phyloP scores from a whole-genome alignment of 1,140 invertebrate genomes.

The Diplogasteroides magnus region DNA sequence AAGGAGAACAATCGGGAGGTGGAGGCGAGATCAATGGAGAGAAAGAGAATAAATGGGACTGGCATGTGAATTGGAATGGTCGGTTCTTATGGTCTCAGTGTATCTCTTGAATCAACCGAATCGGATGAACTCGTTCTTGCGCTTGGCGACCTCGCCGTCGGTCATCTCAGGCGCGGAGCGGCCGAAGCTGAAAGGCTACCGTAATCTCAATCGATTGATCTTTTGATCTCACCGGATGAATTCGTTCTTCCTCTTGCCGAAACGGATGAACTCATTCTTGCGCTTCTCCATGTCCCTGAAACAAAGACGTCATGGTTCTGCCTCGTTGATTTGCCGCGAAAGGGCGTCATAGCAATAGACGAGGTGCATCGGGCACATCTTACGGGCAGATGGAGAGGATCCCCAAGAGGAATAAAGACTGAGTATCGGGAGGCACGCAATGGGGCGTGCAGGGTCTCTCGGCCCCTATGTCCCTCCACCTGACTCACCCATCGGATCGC shows the following conservation, averaged over 20 bases:
- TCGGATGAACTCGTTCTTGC: constrained; percentile 46
- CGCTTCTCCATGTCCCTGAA: not conserved
- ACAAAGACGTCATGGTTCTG: not conserved
- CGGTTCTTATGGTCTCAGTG: not conserved
- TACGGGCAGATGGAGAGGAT: not conserved
- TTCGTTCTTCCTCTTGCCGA: constrained; percentile 38
- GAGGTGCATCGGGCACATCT: not conserved
- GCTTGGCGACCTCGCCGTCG: constrained; percentile 23
- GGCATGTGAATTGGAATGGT: not conserved
- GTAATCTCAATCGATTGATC: not conserved
- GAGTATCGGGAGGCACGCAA: not conserved
- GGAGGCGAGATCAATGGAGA: not conserved
- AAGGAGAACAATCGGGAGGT: not conserved
- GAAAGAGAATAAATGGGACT: not conserved
- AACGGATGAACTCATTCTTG: constrained; percentile 12
- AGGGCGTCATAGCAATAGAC: not conserved
- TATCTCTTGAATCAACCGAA: constrained; percentile 25
- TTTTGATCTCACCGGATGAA: constrained; percentile 31
- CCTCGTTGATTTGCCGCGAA: not conserved
- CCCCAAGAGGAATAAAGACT: not conserved
- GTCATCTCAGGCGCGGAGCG: constrained; percentile 19
- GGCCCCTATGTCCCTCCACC: too few species aligned
- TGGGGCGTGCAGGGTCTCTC: not conserved
- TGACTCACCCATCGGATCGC: constrained; percentile 9
- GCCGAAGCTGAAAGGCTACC: constrained; percentile 24